Percentiles rank a stretch among this genome's conserved stretches.
Evolutionary conservation across 2,113 vertebrate species (phyloP).

Genomic region (Pomatorhinus ruficollis): DNA sequence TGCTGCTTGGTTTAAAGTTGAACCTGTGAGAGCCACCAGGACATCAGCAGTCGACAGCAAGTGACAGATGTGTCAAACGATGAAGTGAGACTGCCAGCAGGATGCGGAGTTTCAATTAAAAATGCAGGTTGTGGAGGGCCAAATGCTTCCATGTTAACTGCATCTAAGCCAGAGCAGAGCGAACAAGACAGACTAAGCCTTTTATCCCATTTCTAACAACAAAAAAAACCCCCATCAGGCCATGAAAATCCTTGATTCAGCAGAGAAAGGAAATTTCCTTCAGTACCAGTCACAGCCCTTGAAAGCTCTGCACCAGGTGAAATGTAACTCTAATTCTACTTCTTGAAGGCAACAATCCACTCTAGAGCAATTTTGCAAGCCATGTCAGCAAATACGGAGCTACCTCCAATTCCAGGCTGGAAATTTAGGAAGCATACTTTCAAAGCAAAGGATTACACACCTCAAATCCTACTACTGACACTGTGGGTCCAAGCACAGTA

Average conservation of each 20-base stretch:
- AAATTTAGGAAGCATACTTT: background rate
- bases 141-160: background rate
- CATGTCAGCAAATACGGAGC: background rate
- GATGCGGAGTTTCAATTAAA: background rate
- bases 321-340: background rate
- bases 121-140: background rate
- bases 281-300: background rate
- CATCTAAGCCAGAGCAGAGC: background rate
- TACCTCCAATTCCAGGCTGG: background rate
- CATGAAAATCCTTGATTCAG: background rate
- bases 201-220: background rate
- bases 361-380: background rate
- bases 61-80: background rate
- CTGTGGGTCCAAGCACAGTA: background rate
- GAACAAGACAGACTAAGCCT: background rate
- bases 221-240: background rate
- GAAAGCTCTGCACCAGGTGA: fast-evolving
- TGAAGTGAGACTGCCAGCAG: background rate
- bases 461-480: background rate
- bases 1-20: background rate
- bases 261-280: background rate
- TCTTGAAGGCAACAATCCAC: background rate
- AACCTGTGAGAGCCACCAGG: background rate
- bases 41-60: background rate
- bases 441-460: background rate